Evolutionary conservation across 2,888 invertebrate species (phyloP).

Genomic region (Polymixis flavicincta): DNA sequence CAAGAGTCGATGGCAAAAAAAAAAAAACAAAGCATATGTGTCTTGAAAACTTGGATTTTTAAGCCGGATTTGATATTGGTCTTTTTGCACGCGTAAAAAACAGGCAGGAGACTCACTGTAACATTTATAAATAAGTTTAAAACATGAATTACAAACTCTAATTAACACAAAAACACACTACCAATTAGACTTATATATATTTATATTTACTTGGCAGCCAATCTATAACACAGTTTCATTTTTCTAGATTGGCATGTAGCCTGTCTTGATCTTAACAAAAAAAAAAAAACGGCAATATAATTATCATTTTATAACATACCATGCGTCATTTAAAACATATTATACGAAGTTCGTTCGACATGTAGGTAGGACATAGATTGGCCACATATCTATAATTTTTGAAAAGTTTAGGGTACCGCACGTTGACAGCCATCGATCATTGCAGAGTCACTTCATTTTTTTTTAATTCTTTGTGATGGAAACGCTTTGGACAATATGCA

Average conservation of each 20-base stretch:
- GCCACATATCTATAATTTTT: constrained; percentile 4
- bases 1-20: neutral
- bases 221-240: constrained; percentile 20
- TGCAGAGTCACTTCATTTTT: no score
- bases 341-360: constrained; percentile 5
- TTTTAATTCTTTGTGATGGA: neutral
- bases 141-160: neutral
- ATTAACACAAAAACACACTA: neutral
- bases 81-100: neutral
- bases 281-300: constrained; percentile 40
- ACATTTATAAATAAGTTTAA: neutral
- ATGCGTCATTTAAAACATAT: constrained; percentile 24
- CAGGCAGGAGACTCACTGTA: neutral
- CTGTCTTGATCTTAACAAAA: constrained; percentile 23
- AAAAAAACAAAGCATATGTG: neutral
- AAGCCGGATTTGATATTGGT: neutral
- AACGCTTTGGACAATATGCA: no score
- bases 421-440: neutral
- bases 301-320: constrained; percentile 26
- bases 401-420: neutral
- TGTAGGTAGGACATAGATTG: constrained; percentile 5
- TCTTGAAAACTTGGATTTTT: neutral
- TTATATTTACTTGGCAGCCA: neutral
- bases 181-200: neutral
- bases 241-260: constrained; percentile 7